Evolutionary conservation across 2,888 invertebrate genomes (phyloP).

Genomic region (Drosophila demipolita): DNA sequence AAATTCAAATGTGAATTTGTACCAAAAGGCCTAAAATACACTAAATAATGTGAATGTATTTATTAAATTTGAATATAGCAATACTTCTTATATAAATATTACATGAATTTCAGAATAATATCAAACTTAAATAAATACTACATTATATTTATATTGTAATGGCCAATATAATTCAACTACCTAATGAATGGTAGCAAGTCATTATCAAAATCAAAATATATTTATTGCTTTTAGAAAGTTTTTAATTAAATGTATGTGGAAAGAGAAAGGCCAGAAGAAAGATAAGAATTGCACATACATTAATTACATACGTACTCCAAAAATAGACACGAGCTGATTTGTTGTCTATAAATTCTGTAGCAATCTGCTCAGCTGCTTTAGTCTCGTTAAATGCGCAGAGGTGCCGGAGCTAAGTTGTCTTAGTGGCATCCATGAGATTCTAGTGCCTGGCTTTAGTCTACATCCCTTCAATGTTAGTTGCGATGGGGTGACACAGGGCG

Average conservation of each 20-base stretch:
- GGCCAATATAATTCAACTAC: no score
- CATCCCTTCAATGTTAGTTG: constrained; percentile 87
- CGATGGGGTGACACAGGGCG: constrained; percentile 86
- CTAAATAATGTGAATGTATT: background rate
- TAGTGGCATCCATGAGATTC: constrained; percentile 1
- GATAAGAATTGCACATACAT: background rate
- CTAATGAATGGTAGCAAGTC: no score
- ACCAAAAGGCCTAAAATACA: background rate
- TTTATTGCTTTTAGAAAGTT: no score
- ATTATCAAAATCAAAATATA: no score
- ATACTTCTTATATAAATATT: no score
- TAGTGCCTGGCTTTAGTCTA: constrained; percentile 85
- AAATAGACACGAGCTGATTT: no score
- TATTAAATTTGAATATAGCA: background rate
- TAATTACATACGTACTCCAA: background rate
- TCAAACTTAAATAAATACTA: no score
- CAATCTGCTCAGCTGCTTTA: background rate
- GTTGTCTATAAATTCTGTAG: background rate
- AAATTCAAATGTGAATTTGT: background rate
- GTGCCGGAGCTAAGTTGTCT: background rate
- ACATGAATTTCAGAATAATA: background rate
- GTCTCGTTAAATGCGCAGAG: background rate
- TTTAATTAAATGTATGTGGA: background rate
- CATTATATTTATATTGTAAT: no score
- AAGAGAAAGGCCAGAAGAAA: background rate